Percentiles rank a stretch among this genome's conserved stretches.
phyloP scores from a whole-genome alignment of 2,113 vertebrate genomes.

The Onychorhynchus coronatus region DNA sequence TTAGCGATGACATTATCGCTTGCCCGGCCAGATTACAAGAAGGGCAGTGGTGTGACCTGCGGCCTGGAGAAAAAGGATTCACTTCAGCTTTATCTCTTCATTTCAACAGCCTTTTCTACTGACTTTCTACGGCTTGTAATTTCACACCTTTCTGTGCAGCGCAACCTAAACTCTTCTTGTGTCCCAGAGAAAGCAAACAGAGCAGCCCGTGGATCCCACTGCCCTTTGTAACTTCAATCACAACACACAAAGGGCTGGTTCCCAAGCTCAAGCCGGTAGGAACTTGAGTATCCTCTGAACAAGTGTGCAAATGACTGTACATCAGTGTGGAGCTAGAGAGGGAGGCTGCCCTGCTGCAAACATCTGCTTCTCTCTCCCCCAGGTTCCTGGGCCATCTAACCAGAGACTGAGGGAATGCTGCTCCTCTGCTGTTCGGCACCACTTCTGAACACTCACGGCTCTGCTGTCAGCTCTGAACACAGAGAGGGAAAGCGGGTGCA shows the following conservation, averaged over 20 bases:
- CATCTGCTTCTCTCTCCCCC: background rate
- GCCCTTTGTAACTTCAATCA: background rate
- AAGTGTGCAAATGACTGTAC: rapidly evolving
- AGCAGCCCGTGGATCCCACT: background rate
- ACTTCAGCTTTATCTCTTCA: background rate
- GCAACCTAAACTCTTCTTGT: background rate
- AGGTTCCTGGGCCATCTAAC: background rate
- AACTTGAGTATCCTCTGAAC: background rate
- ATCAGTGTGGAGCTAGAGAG: too few species aligned
- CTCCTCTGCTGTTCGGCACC: background rate
- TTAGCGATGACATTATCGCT: background rate
- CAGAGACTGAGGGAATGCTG: background rate
- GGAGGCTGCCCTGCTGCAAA: background rate
- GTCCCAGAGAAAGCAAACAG: background rate
- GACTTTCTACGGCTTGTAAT: background rate
- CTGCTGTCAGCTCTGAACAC: background rate
- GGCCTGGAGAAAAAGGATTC: background rate
- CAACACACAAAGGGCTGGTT: background rate
- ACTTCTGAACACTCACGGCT: rapidly evolving
- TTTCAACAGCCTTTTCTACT: background rate
- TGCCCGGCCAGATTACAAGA: background rate
- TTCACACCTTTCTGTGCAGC: background rate
- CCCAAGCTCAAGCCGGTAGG: background rate
- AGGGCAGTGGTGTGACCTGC: background rate
- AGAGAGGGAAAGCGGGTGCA: background rate